Base-by-base conservation (phyloP, 2,113 vertebrate genomes). In the Catharus fuscescens region DNA sequence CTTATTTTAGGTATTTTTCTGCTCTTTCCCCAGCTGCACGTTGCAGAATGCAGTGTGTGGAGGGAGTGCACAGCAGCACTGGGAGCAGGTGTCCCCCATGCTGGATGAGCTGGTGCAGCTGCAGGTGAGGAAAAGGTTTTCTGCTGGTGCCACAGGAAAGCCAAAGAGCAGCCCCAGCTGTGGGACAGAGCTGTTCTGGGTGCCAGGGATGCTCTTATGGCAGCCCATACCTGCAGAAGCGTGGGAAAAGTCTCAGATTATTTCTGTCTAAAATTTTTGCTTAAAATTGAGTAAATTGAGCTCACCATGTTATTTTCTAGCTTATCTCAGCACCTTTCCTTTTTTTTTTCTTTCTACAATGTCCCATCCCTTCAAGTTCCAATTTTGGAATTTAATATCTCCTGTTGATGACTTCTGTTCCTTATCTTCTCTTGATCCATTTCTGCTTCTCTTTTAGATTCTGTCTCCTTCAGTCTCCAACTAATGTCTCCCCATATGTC, bases 341-440 rank as follows among this genome's bases (percentile, higher is more conserved):
- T n/a, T 60, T 44, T 47, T 53, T 38, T 29, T 28, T 5, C 12
- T 9, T 88, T 54, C 44, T 48, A 34, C 10, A 62, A 45, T 84
- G 52, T 72, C 57, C 76, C 5, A 4, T 96, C 50, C 21, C 31
- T 90, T 86, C 81, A 76, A 73, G 81, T 85, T 87, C 81, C 69
- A 59, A 70, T 89, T 82, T 88, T 80, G 62, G 73, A 94, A 80
- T 93, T 92, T 91, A 95, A 48, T 83, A 84, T 90, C 76, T 88
- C 59, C 45, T 5, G 6, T 66, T 94, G 90, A 61, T 81, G 83
- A 90, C 82, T 95, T 97, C 84, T 89, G 28, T 94, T 88, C 72
- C 87, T 88, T 86, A 95, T 86, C 81, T 93, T 71, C 34, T 66
- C 59, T 82, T 80, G 88, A 79, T 94, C 76, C 32, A 13, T 45